Evolutionary conservation across 2,113 vertebrate genomes (phyloP), one percentile per base, ranked within the genome.

Genomic region (Seriola dumerili): DNA sequence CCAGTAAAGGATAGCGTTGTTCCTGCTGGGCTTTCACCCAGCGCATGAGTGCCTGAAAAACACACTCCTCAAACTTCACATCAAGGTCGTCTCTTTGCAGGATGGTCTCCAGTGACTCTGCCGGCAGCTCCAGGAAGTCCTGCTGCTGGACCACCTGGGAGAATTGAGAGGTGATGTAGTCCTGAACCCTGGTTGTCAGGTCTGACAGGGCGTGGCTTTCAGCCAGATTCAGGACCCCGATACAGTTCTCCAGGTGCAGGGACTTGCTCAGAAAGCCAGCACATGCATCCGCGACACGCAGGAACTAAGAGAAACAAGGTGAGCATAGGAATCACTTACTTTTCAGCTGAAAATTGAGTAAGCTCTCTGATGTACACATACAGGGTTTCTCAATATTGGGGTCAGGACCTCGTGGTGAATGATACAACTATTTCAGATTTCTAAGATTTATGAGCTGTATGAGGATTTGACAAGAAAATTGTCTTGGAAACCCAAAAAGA

Each of bases 281-380:
- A 34, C 97, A 99, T 0, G 97, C 97, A 4, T 99, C 97, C 50
- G 99, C 97, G 93, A 99, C 97, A 63, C 97, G 96, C 17, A 97
- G 92, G 86, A 99, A 99, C 98, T 99, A 76, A 4, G 32, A 67
- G 57, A 77, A 57, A 75, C 11, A 74, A 62, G 36, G 36, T 13
- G 5, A 62, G 32, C 1, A 52, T 4, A 1, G 17, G 21, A 13
- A 14, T 62, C 13, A 75, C 3, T 3, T 34, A 2, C 34, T n/a
- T 52, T 54, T 17, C 8, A 11, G 44, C 0, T 68, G 2, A 17
- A 36, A 1, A 71, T 4, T 55, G 2, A 69, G 17, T 3, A 8
- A 23, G 11, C 23, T 40, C 16, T 12, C 38, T 40, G 48, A 50
- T 38, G 5, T 29, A 4, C 17, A 2, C 25, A 5, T 21, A 8